A percentile compares a stretch with the other conserved stretches of the same genome.
Conservation (phyloP, 2,888 invertebrate genomes). For the Watsonalla binaria region DNA sequence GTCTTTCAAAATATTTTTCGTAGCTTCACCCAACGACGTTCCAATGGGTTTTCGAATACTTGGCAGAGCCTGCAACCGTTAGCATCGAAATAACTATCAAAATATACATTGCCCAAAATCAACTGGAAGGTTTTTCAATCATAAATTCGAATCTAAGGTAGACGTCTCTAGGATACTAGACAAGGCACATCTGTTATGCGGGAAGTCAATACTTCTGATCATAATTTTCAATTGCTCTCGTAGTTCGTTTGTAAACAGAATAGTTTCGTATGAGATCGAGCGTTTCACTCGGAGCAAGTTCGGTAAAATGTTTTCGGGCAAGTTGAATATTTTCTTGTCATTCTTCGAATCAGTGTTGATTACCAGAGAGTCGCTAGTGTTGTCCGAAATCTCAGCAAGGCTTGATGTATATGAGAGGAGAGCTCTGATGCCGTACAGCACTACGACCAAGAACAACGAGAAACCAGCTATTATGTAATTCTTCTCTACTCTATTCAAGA, state of each 20-base stretch:
- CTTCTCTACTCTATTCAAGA: constrained; percentile 49
- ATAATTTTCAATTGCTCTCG: constrained; percentile 45
- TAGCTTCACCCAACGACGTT: constrained; percentile 41
- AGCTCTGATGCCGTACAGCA: constrained; percentile 46
- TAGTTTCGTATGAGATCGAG: constrained; percentile 58
- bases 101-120: constrained; percentile 28
- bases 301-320: constrained; percentile 36
- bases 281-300: constrained; percentile 49
- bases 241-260: constrained; percentile 52
- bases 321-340: constrained; percentile 10
- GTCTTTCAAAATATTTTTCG: constrained; percentile 54
- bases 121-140: constrained; percentile 21
- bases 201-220: constrained; percentile 34
- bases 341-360: constrained; percentile 12
- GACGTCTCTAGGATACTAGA: constrained; percentile 34
- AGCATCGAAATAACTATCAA: constrained; percentile 24
- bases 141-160: constrained; percentile 7
- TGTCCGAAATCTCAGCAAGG: constrained; percentile 32
- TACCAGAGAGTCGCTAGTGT: constrained; percentile 17
- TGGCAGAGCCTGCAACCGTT: constrained; percentile 35
- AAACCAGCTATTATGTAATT: constrained; percentile 62
- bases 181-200: constrained; percentile 27
- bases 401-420: constrained; percentile 46
- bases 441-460: constrained; percentile 56
- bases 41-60: constrained; percentile 48